phyloP scores from a whole-genome alignment of 2,797 vertebrate species.

The Danio aesculapii region DNA sequence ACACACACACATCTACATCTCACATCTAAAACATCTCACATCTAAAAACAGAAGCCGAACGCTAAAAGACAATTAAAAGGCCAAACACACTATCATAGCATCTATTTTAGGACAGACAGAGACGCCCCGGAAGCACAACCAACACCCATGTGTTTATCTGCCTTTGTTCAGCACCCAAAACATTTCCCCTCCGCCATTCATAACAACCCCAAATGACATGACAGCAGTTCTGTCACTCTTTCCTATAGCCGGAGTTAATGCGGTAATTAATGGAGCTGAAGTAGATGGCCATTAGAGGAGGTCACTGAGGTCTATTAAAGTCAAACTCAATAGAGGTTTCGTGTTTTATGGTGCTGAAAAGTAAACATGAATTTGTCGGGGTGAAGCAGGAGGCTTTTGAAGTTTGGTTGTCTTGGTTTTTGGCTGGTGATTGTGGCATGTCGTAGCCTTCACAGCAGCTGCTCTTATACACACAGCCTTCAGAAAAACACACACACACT shows the following conservation, averaged over 20 bases:
- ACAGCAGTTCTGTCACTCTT: conserved; percentile 3
- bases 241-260: conserved; percentile 25
- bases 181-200: conserved; percentile 34
- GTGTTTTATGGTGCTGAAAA: conserved; percentile 47
- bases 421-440: conserved; percentile 50
- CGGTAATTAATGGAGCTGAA: conserved; percentile 45
- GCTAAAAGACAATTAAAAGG: background rate
- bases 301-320: conserved; percentile 35
- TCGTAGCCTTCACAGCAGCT: conserved; percentile 56
- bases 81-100: conserved; percentile 29
- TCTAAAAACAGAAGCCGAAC: background rate
- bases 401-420: conserved; percentile 43
- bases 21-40: conserved; percentile 7
- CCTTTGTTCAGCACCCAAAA: conserved; percentile 28
- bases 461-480: conserved; percentile 38
- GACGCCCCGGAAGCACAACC: conserved; percentile 51
- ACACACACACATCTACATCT: background rate
- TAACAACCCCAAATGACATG: conserved; percentile 33
- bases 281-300: conserved; percentile 43
- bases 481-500: background rate
- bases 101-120: conserved; percentile 35
- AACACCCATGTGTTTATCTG: conserved; percentile 60
- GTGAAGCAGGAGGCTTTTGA: conserved; percentile 31
- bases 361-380: conserved; percentile 40
- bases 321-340: conserved; percentile 33